Conservation (phyloP, 1,140 invertebrate genomes). For the Cotesia vestalis region DNA sequence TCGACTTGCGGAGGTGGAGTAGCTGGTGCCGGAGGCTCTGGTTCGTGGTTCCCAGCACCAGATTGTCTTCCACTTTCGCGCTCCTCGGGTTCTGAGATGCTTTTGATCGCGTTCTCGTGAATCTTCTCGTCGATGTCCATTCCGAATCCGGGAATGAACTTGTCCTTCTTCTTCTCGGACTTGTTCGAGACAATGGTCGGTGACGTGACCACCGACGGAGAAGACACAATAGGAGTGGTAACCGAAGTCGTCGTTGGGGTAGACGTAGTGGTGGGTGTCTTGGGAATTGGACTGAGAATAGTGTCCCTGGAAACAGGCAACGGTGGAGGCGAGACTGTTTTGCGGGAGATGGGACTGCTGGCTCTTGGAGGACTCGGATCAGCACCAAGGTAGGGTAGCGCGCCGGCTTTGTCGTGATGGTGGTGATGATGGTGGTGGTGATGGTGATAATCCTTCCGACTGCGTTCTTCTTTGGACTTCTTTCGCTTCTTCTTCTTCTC, state of each 20-base stretch:
- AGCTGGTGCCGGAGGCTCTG: constrained; percentile 49
- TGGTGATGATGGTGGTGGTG: constrained; percentile 68
- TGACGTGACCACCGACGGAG: constrained; percentile 45
- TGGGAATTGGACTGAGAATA: constrained; percentile 69
- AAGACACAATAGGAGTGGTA: constrained; percentile 44
- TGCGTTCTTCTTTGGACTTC: constrained; percentile 80
- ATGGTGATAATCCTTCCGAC: constrained; percentile 74
- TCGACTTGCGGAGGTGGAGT: constrained; percentile 65
- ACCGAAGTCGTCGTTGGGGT: constrained; percentile 41
- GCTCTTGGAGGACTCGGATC: constrained; percentile 59
- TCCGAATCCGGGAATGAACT: constrained; percentile 76
- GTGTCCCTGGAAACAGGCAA: constrained; percentile 62
- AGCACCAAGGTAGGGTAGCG: constrained; percentile 57
- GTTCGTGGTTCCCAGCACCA: constrained; percentile 51
- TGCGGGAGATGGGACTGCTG: constrained; percentile 59
- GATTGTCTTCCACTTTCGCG: constrained; percentile 58
- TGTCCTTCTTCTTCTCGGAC: constrained; percentile 69
- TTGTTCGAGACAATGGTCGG: constrained; percentile 47
- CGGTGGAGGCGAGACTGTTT: constrained; percentile 55
- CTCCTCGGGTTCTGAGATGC: constrained; percentile 72
- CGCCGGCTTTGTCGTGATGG: constrained; percentile 55
- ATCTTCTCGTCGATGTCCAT: constrained; percentile 74
- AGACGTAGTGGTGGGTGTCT: constrained; percentile 60
- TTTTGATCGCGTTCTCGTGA: constrained; percentile 83
- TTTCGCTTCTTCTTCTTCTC: constrained; percentile 87